Evolutionary conservation across 2,888 invertebrate species (phyloP).

Genomic region (Drosophila nigricruria): DNA sequence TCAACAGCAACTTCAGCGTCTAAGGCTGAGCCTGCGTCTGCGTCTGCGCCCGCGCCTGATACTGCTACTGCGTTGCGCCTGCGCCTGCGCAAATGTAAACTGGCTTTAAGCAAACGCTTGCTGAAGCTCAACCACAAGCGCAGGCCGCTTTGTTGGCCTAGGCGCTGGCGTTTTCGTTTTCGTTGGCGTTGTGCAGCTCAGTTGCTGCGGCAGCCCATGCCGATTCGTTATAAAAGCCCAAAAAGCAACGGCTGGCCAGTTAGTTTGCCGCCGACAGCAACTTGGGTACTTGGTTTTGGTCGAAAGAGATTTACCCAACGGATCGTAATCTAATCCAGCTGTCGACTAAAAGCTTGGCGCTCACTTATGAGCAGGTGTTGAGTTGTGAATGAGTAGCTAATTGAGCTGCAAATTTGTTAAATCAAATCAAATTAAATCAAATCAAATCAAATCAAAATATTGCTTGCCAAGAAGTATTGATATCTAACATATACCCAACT

Average conservation of each 20-base stretch:
- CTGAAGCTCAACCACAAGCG: background rate
- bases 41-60: constrained; percentile 5
- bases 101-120: constrained; percentile 51
- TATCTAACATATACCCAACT: constrained; percentile 56
- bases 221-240: constrained; percentile 83
- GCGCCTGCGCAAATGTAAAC: constrained; percentile 42
- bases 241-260: constrained; percentile 76
- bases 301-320: constrained; percentile 23
- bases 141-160: constrained; percentile 4
- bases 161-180: background rate
- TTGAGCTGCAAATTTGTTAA: constrained; percentile 52
- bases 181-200: constrained; percentile 32
- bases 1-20: constrained; percentile 20
- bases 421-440: constrained; percentile 15
- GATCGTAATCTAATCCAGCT: constrained; percentile 25
- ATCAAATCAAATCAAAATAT: constrained; percentile 45
- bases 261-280: constrained; percentile 77
- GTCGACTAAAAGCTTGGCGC: constrained; percentile 30
- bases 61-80: too few relatives aligned
- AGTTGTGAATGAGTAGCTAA: constrained; percentile 56
- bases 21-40: constrained; percentile 11
- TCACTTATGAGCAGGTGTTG: constrained; percentile 55
- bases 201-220: constrained; percentile 37
- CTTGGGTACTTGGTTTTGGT: constrained; percentile 64
- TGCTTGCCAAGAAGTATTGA: constrained; percentile 31